These are phyloP conservation scores for Numida meleagris DNA, from an alignment of 2,113 vertebrate genomes.

Conservation along the genomic window DNA sequence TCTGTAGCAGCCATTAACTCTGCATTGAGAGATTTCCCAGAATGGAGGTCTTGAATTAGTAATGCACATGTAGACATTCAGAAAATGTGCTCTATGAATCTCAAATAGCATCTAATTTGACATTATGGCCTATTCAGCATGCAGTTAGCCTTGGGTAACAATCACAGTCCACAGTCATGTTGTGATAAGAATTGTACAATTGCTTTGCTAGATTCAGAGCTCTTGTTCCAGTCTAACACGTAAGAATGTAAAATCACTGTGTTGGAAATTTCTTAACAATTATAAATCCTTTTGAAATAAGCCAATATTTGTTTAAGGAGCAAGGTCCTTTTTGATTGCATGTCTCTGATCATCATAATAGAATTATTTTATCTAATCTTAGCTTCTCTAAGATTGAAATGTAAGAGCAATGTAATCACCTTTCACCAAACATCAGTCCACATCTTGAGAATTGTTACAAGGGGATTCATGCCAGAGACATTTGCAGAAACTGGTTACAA, in stretches of 20 bases:
- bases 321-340: background rate
- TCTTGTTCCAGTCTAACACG: background rate
- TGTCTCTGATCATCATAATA: background rate
- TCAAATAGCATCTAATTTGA: conserved; percentile 26
- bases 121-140: conserved; percentile 28
- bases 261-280: background rate
- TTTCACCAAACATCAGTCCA: background rate
- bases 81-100: background rate
- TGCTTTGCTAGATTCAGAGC: background rate
- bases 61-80: background rate
- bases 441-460: background rate
- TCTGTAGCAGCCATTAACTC: background rate
- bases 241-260: background rate
- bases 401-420: background rate
- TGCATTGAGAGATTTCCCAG: background rate
- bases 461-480: background rate
- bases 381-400: background rate
- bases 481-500: background rate
- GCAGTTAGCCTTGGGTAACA: conserved; percentile 22
- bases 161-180: background rate
- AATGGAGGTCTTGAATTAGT: conserved; percentile 20
- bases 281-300: background rate
- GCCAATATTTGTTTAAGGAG: background rate
- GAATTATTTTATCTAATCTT: background rate
- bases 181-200: background rate